Conservation (phyloP, 1,140 invertebrate species). For the Episyrphus balteatus region DNA sequence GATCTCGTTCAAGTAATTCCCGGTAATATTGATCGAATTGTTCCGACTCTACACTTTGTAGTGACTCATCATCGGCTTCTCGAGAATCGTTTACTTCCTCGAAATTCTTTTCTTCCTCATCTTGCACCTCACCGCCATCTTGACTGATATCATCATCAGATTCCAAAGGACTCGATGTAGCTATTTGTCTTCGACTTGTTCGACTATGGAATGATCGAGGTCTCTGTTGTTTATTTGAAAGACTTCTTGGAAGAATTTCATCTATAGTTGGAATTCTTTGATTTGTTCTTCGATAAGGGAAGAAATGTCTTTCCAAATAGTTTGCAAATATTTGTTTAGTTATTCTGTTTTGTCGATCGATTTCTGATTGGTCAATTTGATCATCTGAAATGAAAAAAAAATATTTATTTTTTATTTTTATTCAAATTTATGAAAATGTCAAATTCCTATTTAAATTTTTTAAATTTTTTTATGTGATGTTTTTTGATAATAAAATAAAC, state of each 20-base stretch:
- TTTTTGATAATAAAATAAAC: too few species aligned
- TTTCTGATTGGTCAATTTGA: conserved; percentile 43
- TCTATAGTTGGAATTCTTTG: conserved; percentile 45
- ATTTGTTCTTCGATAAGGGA: conserved; percentile 40
- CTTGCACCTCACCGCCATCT: not conserved
- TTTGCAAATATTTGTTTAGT: conserved; percentile 59
- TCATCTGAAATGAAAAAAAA: conserved; percentile 13
- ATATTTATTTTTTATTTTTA: too few species aligned
- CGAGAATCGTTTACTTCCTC: conserved; percentile 5
- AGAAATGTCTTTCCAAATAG: conserved; percentile 52
- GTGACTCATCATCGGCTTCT: conserved; percentile 31
- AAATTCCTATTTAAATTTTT: too few species aligned
- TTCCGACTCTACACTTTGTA: conserved; percentile 55
- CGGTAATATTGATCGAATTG: conserved; percentile 42
- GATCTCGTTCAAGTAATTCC: conserved; percentile 31
- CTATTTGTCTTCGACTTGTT: conserved; percentile 21
- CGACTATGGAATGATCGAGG: conserved; percentile 9
- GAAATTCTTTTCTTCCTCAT: not conserved
- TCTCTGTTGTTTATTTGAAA: conserved; percentile 13
- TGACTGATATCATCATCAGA: conserved; percentile 18
- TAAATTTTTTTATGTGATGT: too few species aligned
- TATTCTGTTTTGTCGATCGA: conserved; percentile 57
- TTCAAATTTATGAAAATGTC: too few species aligned
- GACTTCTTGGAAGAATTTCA: conserved; percentile 42
- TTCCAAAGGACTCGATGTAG: conserved; percentile 8